phyloP scores from a whole-genome alignment of 2,113 vertebrate genomes.

The Elaphurus davidianus region DNA sequence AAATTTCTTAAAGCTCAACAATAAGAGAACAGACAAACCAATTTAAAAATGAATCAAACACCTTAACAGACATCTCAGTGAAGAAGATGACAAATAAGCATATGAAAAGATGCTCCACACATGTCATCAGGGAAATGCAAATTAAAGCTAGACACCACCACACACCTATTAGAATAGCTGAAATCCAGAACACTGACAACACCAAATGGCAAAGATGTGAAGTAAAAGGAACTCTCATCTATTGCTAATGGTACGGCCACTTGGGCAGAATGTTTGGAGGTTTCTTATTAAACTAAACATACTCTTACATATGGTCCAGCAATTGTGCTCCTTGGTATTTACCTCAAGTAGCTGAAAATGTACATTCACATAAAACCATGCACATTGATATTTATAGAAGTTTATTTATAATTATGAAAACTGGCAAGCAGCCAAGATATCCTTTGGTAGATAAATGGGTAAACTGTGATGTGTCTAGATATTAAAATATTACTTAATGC shows the following conservation, averaged over 20 bases:
- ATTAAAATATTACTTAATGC: background rate
- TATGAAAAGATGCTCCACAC: background rate
- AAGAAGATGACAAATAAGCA: background rate
- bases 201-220: background rate
- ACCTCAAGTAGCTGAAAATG: background rate
- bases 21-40: background rate
- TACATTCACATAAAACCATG: background rate
- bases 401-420: background rate
- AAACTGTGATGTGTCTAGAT: background rate
- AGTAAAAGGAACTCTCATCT: background rate
- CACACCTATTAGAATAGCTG: background rate
- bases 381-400: background rate
- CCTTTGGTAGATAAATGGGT: background rate
- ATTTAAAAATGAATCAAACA: background rate
- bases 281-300: background rate
- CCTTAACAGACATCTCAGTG: background rate
- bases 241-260: background rate
- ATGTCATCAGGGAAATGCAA: background rate
- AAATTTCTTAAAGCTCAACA: background rate
- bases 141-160: background rate
- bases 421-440: background rate
- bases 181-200: background rate
- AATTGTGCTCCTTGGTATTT: background rate
- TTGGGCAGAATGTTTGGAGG: background rate
- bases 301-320: background rate